A percentile compares a stretch with the other conserved stretches of the same genome.
These are phyloP conservation scores for Mandrillus leucophaeus DNA, from an alignment of 2,113 vertebrate species.

Conservation along the genomic window DNA sequence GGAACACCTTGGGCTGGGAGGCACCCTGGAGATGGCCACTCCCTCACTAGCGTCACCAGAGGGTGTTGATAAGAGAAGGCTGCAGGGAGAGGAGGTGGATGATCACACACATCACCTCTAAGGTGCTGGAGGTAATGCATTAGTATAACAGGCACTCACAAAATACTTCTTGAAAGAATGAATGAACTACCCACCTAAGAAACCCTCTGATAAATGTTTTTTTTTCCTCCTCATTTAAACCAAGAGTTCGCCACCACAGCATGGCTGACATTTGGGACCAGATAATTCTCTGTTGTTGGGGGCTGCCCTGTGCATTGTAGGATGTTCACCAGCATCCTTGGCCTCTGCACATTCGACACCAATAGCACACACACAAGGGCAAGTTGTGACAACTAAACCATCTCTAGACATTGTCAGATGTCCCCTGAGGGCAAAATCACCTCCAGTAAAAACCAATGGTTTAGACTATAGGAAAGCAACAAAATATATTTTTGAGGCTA, in stretches of 20 bases:
- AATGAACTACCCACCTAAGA: not conserved
- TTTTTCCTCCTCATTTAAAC: not conserved
- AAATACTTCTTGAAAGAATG: not conserved
- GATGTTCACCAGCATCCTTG: too few relatives aligned
- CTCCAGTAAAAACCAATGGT: not conserved
- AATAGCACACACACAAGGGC: not conserved
- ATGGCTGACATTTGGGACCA: not conserved
- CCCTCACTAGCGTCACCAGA: not conserved
- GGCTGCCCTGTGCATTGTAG: rapidly evolving
- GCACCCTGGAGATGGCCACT: rapidly evolving
- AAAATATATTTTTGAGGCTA: not conserved
- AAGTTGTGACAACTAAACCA: not conserved
- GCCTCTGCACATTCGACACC: not conserved
- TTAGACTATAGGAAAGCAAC: not conserved
- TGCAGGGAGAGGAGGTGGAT: rapidly evolving
- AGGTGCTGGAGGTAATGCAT: not conserved
- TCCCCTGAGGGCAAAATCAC: not conserved
- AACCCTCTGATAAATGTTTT: not conserved
- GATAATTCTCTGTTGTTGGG: rapidly evolving
- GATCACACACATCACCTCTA: rapidly evolving
- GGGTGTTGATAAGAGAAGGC: rapidly evolving
- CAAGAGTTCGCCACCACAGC: not conserved
- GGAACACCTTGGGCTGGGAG: rapidly evolving
- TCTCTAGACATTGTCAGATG: not conserved
- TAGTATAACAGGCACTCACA: not conserved